phyloP scores from a whole-genome alignment of 2,888 invertebrate genomes.

The Tipula unca region DNA sequence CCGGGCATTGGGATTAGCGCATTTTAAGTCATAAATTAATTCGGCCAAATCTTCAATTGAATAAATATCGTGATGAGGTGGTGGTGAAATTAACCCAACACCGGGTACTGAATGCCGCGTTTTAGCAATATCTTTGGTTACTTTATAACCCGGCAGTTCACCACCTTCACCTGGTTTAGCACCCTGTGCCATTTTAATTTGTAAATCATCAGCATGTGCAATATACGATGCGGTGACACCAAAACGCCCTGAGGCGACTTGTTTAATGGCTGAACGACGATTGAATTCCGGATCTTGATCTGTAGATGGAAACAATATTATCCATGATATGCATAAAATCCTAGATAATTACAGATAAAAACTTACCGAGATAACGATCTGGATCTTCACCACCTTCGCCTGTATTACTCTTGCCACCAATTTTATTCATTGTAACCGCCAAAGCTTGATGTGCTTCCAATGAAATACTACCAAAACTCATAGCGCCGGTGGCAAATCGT shows the following conservation, averaged over 20 bases:
- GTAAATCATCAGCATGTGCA: slow-evolving; percentile 95
- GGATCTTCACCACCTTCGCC: slow-evolving; percentile 92
- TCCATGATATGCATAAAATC: too few relatives aligned
- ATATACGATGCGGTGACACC: slow-evolving; percentile 96
- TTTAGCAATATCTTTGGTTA: slow-evolving; percentile 88
- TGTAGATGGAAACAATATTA: slow-evolving; percentile 23
- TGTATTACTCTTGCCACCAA: slow-evolving; percentile 97
- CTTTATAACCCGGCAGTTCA: slow-evolving; percentile 86
- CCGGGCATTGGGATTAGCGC: slow-evolving; percentile 89
- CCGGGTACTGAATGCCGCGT: slow-evolving; percentile 94
- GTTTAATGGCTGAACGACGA: slow-evolving; percentile 92
- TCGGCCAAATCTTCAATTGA: slow-evolving; percentile 98
- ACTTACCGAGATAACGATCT: slow-evolving; percentile 60
- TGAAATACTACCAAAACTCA: slow-evolving; percentile 96
- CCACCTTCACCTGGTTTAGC: slow-evolving; percentile 99
- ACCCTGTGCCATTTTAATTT: slow-evolving; percentile 99
- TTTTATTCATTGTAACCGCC: slow-evolving; percentile 94
- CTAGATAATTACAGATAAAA: too few relatives aligned
- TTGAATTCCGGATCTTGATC: slow-evolving; percentile 71
- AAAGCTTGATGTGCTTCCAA: slow-evolving; percentile 92
- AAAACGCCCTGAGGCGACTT: slow-evolving; percentile 97
- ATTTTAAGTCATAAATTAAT: slow-evolving; percentile 95
- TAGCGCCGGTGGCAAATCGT: slow-evolving; percentile 67
- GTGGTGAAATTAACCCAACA: slow-evolving; percentile 96
- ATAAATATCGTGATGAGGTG: slow-evolving; percentile 99